phyloP scores from a whole-genome alignment of 1,140 invertebrate genomes.

The Pantala flavescens region DNA sequence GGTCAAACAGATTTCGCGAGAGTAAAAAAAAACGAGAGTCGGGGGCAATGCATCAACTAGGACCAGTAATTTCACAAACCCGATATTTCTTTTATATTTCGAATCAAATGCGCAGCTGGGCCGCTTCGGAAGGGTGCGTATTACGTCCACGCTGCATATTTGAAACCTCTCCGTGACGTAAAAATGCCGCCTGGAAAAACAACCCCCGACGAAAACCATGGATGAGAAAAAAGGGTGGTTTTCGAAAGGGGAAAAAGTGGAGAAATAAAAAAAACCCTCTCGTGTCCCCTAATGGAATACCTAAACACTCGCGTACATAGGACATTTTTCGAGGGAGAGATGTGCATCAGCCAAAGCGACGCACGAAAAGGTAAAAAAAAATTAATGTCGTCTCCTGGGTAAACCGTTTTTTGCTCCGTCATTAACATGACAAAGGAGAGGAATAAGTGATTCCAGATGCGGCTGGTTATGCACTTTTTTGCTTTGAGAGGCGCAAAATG shows the following conservation, averaged over 20 bases:
- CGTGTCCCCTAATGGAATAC: background rate
- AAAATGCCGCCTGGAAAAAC: background rate
- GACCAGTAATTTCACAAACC: slow-evolving; percentile 4
- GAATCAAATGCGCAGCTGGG: background rate
- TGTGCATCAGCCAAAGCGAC: background rate
- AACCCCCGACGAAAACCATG: background rate
- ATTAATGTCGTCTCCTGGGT: no score
- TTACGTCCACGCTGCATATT: background rate
- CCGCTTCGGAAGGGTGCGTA: background rate
- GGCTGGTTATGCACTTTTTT: no score
- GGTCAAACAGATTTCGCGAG: background rate
- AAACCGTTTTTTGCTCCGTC: no score
- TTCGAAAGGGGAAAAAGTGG: background rate
- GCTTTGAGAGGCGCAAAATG: no score
- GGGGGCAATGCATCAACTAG: background rate
- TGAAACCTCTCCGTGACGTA: background rate
- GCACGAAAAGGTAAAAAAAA: background rate
- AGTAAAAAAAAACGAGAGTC: background rate
- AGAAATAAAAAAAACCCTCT: background rate
- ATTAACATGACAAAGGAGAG: no score
- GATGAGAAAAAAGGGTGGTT: background rate
- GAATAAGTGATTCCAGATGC: no score
- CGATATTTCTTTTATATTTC: background rate
- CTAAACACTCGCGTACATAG: background rate
- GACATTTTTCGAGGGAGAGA: background rate